Evolutionary conservation across 2,113 vertebrate genomes (phyloP), one percentile per base, ranked within the genome.

Genomic region (Trogon melanurus): DNA sequence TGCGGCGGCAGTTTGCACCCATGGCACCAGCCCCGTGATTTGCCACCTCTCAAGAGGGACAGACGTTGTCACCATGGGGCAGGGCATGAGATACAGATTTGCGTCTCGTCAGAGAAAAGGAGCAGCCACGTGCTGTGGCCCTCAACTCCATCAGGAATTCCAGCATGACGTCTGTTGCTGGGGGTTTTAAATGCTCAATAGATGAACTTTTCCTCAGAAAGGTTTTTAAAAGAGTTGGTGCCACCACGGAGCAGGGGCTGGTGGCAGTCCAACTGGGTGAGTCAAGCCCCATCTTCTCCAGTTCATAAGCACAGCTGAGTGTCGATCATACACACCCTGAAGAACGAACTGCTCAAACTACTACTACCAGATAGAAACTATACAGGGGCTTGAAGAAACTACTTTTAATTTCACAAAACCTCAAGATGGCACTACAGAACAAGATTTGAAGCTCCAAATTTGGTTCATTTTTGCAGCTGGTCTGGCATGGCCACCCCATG

Each of bases 341-440:
- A 56, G 66, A 79, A 85, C 2, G 2, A 48, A 45, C 50, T 69
- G 14, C 32, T 56, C 5, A 0, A 61, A 19, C 38, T 45, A 12
- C 38, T 45, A 12, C 26, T n/a, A 30, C 9, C 23, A 26, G 50
- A 27, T 30, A n/a, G 75, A 62, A 91, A 27, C 11, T 16, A 13
- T 1, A 36, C 1, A 5, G 16, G 17, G 13, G 26, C 47, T 44
- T 6, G n/a, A 50, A 61, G 36, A 85, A 64, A 61, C 27, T 29
- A 30, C 27, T 79, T 69, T 73, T 51, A 2, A 1, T 91, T 65
- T 73, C 56, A 34, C 26, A 22, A 47, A 84, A 51, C 96, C 97
- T 97, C 93, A 93, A 97, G 97, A 94, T 96, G 96, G 96, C 97
- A 96, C 92, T 95, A 14, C 51, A 65, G 48, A 74, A 92, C 87